Evolutionary conservation across 2,113 vertebrate genomes (phyloP).

Genomic region (Calyptomena viridis): DNA sequence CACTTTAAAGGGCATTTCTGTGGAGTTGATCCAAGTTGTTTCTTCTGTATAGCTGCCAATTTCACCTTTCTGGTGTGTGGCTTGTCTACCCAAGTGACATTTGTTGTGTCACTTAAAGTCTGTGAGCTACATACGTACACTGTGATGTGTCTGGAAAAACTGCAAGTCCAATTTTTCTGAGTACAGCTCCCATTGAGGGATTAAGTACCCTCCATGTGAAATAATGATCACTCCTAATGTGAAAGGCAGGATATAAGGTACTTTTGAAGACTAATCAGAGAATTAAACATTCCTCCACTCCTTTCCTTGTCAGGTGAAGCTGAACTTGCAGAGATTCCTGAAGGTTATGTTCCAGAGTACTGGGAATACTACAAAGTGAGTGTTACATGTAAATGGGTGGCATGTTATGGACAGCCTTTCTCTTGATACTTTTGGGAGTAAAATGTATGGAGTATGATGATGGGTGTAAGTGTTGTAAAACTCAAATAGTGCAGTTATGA

Average conservation of each 20-base stretch:
- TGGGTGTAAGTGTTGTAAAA: not conserved
- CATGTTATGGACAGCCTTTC: not conserved
- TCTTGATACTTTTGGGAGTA: not conserved
- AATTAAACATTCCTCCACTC: not conserved
- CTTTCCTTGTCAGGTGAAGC: constrained; percentile 83
- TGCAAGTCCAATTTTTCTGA: not conserved
- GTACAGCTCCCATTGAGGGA: not conserved
- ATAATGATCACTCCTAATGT: not conserved
- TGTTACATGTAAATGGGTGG: not conserved
- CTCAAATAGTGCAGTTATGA: not conserved
- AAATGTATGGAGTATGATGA: not conserved
- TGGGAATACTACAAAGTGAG: constrained; percentile 94
- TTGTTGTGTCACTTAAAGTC: not conserved
- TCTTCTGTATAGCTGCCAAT: not conserved
- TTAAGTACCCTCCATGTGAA: not conserved
- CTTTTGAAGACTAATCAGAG: not conserved
- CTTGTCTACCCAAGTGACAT: not conserved
- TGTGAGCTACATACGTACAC: not conserved
- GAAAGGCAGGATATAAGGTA: not conserved
- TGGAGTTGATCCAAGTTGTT: not conserved
- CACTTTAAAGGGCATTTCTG: not conserved
- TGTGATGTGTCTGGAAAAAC: not conserved
- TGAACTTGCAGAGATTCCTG: constrained; percentile 88
- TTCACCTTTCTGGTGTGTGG: not conserved
- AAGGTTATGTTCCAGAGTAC: constrained; percentile 87